Conservation (phyloP, 2,888 invertebrate genomes). For the Kryphioiulus occultus region DNA sequence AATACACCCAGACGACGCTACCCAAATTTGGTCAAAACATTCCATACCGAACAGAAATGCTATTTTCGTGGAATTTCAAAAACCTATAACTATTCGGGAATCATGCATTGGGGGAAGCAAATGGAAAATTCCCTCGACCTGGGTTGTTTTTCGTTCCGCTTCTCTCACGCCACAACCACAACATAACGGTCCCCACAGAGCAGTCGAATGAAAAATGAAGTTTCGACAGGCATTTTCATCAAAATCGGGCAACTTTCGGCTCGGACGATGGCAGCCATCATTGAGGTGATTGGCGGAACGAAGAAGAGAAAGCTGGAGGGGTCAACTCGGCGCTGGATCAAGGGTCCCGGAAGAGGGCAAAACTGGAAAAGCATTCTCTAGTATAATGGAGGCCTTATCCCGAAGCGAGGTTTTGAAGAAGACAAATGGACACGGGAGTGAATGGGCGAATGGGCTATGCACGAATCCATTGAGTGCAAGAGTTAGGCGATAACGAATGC, state of each 20-base stretch:
- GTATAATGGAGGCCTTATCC: slow-evolving; percentile 36
- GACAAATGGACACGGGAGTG: slow-evolving; percentile 21
- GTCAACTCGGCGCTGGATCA: background rate
- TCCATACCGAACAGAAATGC: no score
- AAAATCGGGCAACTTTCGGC: background rate
- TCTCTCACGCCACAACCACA: background rate
- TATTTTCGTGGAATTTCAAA: no score
- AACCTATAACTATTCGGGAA: no score
- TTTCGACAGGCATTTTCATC: background rate
- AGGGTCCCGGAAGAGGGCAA: background rate
- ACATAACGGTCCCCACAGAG: background rate
- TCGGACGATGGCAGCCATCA: background rate
- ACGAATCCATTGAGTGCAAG: background rate
- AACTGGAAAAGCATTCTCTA: background rate
- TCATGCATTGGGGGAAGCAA: no score
- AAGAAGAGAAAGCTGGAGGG: background rate
- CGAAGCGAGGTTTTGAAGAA: slow-evolving; percentile 2
- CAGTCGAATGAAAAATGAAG: background rate
- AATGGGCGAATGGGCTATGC: background rate
- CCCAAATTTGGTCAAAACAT: no score
- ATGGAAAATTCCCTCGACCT: background rate
- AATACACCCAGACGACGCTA: no score
- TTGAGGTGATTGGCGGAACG: background rate
- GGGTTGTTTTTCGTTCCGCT: background rate
- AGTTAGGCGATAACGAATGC: background rate